Percentiles rank a stretch among this genome's conserved stretches.
Conservation (phyloP, 2,797 vertebrate genomes). For the Brachyalestes nurse region DNA sequence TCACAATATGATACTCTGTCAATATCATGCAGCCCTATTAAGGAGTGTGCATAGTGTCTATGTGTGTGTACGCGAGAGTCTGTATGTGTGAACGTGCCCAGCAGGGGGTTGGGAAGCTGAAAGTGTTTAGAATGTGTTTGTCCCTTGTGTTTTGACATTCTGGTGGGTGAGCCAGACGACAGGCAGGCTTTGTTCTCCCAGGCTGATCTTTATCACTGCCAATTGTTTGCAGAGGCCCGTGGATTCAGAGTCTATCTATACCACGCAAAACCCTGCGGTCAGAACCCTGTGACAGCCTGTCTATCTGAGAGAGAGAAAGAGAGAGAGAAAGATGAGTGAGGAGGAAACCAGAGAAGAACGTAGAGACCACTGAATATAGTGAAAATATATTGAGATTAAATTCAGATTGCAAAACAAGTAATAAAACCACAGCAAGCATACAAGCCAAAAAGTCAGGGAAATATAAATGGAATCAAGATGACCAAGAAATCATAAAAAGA, state of each 20-base stretch:
- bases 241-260: constrained; percentile 32
- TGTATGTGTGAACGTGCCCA: not conserved
- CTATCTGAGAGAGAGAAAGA: constrained; percentile 29
- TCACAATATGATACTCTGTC: not conserved
- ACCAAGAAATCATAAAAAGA: too few species aligned
- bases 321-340: constrained; percentile 33
- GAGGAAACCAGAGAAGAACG: not conserved
- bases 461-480: not conserved
- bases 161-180: constrained; percentile 32
- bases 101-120: not conserved
- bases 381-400: not conserved
- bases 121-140: too few species aligned
- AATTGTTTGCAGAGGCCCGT: constrained; percentile 43
- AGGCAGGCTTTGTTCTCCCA: constrained; percentile 46
- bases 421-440: not conserved
- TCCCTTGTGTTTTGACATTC: constrained; percentile 56
- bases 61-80: constrained; percentile 7
- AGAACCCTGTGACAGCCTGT: constrained; percentile 19
- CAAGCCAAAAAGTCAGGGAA: constrained; percentile 25
- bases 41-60: not conserved
- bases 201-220: constrained; percentile 46
- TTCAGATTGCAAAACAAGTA: not conserved
- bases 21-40: not conserved
- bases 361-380: not conserved
- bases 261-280: constrained; percentile 12